These are phyloP conservation scores for Oplegnathus fasciatus DNA, from an alignment of 2,113 vertebrate species.

Conservation along the genomic window DNA sequence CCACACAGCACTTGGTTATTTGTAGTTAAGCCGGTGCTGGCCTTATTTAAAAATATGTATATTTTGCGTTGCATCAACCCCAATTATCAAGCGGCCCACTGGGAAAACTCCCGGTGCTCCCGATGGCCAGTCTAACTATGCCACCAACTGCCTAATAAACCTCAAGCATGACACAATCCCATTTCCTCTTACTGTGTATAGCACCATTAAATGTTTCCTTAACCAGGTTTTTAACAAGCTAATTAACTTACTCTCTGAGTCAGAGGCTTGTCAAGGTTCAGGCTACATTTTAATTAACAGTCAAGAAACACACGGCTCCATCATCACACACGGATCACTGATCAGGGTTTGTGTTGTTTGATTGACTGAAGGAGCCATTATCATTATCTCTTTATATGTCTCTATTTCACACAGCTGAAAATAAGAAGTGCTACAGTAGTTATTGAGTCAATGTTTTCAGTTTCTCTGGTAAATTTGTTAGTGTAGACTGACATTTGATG, in stretches of 20 bases:
- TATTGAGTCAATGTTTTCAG: background rate
- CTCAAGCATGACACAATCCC: constrained; percentile 1
- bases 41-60: too few relatives aligned
- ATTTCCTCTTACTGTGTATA: constrained; percentile 21
- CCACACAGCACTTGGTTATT: too few relatives aligned
- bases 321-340: constrained; percentile 50
- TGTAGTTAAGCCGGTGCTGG: too few relatives aligned
- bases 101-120: too few relatives aligned
- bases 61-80: too few relatives aligned
- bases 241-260: constrained; percentile 58
- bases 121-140: too few relatives aligned
- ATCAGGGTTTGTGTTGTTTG: constrained; percentile 49
- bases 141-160: background rate
- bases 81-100: too few relatives aligned
- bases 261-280: constrained; percentile 60
- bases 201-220: constrained; percentile 38
- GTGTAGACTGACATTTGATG: background rate
- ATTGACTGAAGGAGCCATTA: constrained; percentile 45
- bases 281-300: constrained; percentile 65
- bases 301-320: constrained; percentile 37
- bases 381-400: constrained; percentile 17
- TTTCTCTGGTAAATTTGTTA: background rate
- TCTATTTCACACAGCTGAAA: constrained; percentile 5
- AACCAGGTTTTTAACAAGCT: constrained; percentile 55
- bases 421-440: background rate